phyloP scores from a whole-genome alignment of 2,797 vertebrate species.

The Poecile montanus region DNA sequence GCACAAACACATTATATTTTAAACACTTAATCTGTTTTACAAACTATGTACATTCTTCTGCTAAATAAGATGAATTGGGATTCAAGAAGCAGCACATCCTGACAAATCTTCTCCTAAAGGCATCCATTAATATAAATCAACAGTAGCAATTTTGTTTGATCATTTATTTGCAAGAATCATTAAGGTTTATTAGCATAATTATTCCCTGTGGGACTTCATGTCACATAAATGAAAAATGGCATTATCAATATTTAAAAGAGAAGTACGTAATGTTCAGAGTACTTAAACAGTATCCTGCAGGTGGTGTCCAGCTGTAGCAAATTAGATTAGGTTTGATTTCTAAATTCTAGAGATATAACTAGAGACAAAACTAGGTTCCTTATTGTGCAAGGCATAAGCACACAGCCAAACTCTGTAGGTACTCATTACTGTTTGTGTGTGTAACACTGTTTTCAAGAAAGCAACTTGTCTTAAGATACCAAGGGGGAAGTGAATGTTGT shows the following conservation, averaged over 20 bases:
- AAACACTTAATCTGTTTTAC: conserved; percentile 77
- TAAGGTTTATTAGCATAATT: conserved; percentile 87
- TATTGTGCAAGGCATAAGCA: neutral
- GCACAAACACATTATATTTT: conserved; percentile 74
- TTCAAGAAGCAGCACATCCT: conserved; percentile 74
- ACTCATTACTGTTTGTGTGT: neutral
- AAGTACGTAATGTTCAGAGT: conserved; percentile 75
- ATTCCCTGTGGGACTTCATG: conserved; percentile 82
- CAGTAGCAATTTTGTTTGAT: conserved; percentile 83
- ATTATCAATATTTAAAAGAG: conserved; percentile 85
- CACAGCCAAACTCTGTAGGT: neutral
- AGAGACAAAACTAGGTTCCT: conserved; percentile 18
- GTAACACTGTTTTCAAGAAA: neutral
- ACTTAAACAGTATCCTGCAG: conserved; percentile 75
- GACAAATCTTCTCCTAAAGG: conserved; percentile 83
- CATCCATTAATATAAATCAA: conserved; percentile 87
- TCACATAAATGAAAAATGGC: conserved; percentile 83
- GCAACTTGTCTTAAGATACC: neutral
- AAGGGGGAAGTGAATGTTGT: neutral
- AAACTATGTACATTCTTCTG: conserved; percentile 75
- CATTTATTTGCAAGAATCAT: conserved; percentile 86
- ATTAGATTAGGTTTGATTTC: conserved; percentile 73
- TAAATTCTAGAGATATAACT: conserved; percentile 57
- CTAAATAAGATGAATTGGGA: conserved; percentile 81
- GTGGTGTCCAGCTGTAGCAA: conserved; percentile 80